These are phyloP conservation scores for Pissodes strobi DNA, from an alignment of 1,140 invertebrate genomes.

Conservation along the genomic window DNA sequence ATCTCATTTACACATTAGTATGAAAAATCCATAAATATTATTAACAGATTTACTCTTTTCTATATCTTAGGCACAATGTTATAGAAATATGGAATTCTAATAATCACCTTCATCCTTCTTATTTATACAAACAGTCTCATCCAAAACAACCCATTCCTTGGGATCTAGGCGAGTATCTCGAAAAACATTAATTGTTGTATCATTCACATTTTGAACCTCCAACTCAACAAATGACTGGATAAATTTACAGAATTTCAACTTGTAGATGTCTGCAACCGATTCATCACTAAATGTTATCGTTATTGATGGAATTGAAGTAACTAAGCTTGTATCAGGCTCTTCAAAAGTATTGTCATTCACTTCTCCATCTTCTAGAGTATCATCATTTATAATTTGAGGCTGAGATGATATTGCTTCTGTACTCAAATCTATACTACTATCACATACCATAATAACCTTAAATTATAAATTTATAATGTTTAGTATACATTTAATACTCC, in stretches of 20 bases:
- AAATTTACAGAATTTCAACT: slow-evolving; percentile 41
- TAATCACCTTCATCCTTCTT: slow-evolving; percentile 1
- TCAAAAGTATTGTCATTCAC: slow-evolving; percentile 18
- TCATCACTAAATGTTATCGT: slow-evolving; percentile 40
- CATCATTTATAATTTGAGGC: background rate
- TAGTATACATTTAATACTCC: too few species aligned
- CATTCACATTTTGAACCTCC: slow-evolving; percentile 10
- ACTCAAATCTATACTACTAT: background rate
- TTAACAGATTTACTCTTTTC: too few species aligned
- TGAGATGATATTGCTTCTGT: background rate
- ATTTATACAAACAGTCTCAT: slow-evolving; percentile 4
- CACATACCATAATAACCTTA: background rate
- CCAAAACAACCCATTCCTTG: slow-evolving; percentile 33
- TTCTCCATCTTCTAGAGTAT: slow-evolving; percentile 31
- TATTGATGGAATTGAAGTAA: slow-evolving; percentile 22
- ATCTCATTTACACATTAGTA: too few species aligned
- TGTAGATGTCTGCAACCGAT: slow-evolving; percentile 39
- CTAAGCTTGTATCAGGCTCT: background rate
- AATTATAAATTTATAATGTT: too few species aligned
- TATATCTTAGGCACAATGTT: too few species aligned
- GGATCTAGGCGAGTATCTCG: slow-evolving; percentile 26
- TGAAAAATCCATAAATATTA: too few species aligned
- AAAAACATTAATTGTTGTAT: slow-evolving; percentile 28
- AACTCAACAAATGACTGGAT: slow-evolving; percentile 41
- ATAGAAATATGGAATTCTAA: too few species aligned